A percentile compares a stretch with the other conserved stretches of the same genome.
phyloP scores from a whole-genome alignment of 2,888 invertebrate species.

The Syritta pipiens region DNA sequence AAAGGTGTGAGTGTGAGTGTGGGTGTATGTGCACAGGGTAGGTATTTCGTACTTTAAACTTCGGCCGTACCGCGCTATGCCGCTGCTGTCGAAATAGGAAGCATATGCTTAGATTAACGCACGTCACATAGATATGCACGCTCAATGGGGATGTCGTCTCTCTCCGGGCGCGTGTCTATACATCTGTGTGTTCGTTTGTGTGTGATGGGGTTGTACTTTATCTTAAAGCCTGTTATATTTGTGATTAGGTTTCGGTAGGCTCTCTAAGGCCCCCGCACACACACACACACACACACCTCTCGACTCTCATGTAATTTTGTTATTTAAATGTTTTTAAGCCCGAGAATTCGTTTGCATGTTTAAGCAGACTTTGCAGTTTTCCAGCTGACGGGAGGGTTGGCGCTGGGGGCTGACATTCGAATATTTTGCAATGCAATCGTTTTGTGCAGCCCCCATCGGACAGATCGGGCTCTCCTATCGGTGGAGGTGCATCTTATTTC shows the following conservation, averaged over 20 bases:
- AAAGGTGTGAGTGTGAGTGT: slow-evolving; percentile 35
- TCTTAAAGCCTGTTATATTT: slow-evolving; percentile 66
- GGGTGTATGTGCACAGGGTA: slow-evolving; percentile 18
- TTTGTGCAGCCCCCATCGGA: slow-evolving; percentile 13
- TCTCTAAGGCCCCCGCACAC: no score
- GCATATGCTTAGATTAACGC: slow-evolving; percentile 70
- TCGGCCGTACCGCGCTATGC: slow-evolving; percentile 28
- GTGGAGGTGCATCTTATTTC: background rate
- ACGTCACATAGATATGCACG: slow-evolving; percentile 54
- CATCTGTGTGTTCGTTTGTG: slow-evolving; percentile 13
- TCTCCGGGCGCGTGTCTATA: background rate
- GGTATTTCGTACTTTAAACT: slow-evolving; percentile 67
- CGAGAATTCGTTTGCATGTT: slow-evolving; percentile 63
- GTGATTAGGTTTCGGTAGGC: slow-evolving; percentile 57
- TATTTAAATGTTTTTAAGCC: slow-evolving; percentile 64
- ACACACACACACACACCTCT: no score
- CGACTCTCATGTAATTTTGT: slow-evolving; percentile 53
- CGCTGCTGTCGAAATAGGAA: slow-evolving; percentile 57
- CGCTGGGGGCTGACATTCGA: background rate
- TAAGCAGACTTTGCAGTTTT: slow-evolving; percentile 58
- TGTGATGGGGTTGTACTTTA: slow-evolving; percentile 60
- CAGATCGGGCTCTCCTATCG: background rate
- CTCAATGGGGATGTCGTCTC: slow-evolving; percentile 31
- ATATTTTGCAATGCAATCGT: slow-evolving; percentile 44
- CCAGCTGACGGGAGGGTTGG: background rate